Evolutionary conservation across 2,888 invertebrate species (phyloP).

Genomic region (Dascillus cervinus): DNA sequence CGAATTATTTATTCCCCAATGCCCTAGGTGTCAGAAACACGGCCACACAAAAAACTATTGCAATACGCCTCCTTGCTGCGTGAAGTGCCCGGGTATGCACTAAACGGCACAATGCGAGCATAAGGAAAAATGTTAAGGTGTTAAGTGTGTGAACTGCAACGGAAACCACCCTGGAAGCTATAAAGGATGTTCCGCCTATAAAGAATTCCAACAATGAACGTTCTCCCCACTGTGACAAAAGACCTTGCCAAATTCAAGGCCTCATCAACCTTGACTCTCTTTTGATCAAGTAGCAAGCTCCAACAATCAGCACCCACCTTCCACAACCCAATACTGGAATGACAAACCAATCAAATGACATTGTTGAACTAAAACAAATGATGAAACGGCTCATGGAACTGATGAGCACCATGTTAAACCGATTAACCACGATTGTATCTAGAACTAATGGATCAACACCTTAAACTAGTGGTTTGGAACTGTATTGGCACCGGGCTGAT

Average conservation of each 20-base stretch:
- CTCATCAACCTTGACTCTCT: not conserved
- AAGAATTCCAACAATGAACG: constrained; percentile 1
- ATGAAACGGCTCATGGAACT: constrained; percentile 1
- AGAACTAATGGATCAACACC: constrained; percentile 2
- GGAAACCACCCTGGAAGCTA: too few species aligned
- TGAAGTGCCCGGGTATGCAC: too few species aligned
- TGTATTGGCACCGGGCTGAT: constrained; percentile 1
- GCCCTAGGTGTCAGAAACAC: too few species aligned
- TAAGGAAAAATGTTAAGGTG: not conserved
- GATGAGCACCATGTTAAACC: constrained; percentile 3
- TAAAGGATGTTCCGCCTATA: not conserved
- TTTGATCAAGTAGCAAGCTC: constrained; percentile 2
- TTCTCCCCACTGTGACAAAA: constrained; percentile 1
- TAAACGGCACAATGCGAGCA: too few species aligned
- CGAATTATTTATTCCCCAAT: too few species aligned
- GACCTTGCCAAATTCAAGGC: constrained; percentile 1
- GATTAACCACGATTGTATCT: constrained; percentile 1
- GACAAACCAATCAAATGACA: too few species aligned
- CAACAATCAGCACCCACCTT: too few species aligned
- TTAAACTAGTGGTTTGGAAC: constrained; percentile 2
- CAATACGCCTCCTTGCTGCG: too few species aligned
- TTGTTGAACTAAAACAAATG: constrained; percentile 1
- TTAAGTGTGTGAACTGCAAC: too few species aligned
- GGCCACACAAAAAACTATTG: too few species aligned
- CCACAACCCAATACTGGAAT: too few species aligned